Evolutionary conservation across 2,888 invertebrate species (phyloP).

Genomic region (Tubulanus polymorphus): DNA sequence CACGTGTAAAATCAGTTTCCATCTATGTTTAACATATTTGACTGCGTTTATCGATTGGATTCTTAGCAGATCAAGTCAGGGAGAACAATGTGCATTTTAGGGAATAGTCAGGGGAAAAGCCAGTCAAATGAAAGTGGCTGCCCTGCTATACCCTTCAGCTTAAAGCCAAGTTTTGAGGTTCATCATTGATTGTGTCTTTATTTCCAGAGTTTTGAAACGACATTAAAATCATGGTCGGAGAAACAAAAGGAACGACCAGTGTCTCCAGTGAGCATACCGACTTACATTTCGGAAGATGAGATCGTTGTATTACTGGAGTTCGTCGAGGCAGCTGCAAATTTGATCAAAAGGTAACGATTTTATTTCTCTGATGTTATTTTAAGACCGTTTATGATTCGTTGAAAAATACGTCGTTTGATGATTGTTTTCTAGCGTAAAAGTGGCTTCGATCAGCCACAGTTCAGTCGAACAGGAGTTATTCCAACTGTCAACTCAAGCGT

Average conservation of each 20-base stretch:
- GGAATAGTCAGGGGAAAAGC: no score
- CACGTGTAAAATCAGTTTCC: no score
- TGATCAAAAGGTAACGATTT: slow-evolving; percentile 64
- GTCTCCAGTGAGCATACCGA: slow-evolving; percentile 32
- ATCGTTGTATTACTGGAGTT: slow-evolving; percentile 69
- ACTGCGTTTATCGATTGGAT: no score
- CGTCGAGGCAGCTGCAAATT: slow-evolving; percentile 76
- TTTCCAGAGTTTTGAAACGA: slow-evolving; percentile 76
- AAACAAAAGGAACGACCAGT: slow-evolving; percentile 61
- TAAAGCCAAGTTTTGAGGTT: slow-evolving; percentile 4
- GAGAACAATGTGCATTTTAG: no score
- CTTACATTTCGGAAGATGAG: slow-evolving; percentile 63
- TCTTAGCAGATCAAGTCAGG: no score
- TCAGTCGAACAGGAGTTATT: slow-evolving; percentile 70
- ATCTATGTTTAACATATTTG: no score
- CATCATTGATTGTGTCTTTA: no score
- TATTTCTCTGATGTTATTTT: not conserved
- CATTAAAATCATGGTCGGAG: slow-evolving; percentile 82
- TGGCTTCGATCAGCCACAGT: slow-evolving; percentile 66
- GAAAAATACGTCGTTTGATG: not conserved
- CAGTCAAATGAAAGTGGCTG: not conserved
- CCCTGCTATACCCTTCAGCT: not conserved
- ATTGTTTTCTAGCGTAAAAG: slow-evolving; percentile 54
- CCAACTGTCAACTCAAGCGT: slow-evolving; percentile 68
- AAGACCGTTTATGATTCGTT: not conserved